A percentile compares a stretch with the other conserved stretches of the same genome.
These are phyloP conservation scores for Chironomus striatipennis DNA, from an alignment of 1,140 invertebrate species.

Conservation along the genomic window DNA sequence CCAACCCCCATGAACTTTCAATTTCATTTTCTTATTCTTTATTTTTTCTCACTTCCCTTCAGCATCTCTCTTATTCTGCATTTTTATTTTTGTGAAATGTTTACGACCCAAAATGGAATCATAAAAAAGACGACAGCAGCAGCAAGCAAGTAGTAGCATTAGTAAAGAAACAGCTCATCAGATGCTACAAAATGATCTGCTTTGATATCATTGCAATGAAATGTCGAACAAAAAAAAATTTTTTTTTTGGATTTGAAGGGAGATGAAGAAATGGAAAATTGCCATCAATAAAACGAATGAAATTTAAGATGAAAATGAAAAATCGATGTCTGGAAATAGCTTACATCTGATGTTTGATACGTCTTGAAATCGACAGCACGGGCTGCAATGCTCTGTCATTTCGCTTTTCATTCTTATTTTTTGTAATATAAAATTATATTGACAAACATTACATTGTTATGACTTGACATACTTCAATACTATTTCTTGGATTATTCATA, in stretches of 20 bases:
- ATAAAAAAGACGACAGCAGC: background rate
- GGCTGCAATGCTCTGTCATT: too few species aligned
- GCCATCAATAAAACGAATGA: background rate
- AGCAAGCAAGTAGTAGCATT: background rate
- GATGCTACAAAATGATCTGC: conserved; percentile 7
- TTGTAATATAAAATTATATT: too few species aligned
- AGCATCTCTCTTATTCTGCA: background rate
- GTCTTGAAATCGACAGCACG: too few species aligned
- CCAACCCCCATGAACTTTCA: too few species aligned
- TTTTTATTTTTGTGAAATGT: background rate
- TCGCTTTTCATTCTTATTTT: too few species aligned
- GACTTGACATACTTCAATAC: too few species aligned
- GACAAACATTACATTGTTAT: too few species aligned
- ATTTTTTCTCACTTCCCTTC: too few species aligned
- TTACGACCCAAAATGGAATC: background rate
- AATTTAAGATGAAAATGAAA: background rate
- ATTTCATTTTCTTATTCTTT: too few species aligned
- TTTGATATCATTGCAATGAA: background rate
- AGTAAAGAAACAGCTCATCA: background rate
- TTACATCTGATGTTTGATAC: background rate
- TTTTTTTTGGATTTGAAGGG: too few species aligned
- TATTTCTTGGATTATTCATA: too few species aligned
- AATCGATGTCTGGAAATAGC: background rate
- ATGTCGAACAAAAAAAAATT: too few species aligned
- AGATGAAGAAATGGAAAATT: background rate